These are phyloP conservation scores for Sycophila texana DNA, from an alignment of 2,888 invertebrate species.

Conservation along the genomic window DNA sequence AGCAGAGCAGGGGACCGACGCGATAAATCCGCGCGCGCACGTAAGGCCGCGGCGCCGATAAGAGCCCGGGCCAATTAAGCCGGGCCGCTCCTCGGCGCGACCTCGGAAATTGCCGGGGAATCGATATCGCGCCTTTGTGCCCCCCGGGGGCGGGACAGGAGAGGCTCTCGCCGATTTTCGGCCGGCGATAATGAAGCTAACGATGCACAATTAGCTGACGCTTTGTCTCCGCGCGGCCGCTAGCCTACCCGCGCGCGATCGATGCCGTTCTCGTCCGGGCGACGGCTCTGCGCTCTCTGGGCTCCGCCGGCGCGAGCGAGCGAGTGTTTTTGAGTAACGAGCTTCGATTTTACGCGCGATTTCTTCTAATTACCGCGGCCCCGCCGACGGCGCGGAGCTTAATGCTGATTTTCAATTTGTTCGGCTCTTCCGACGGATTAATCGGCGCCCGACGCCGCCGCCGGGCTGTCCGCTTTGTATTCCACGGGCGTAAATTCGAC, in stretches of 20 bases:
- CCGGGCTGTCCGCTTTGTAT: background rate
- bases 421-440: conserved; percentile 19
- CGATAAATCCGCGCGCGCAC: conserved; percentile 51
- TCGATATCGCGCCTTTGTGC: conserved; percentile 53
- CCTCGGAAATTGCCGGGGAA: conserved; percentile 54
- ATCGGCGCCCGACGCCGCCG: background rate
- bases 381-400: background rate
- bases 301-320: no score
- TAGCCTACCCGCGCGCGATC: no score
- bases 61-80: conserved; percentile 48
- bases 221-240: conserved; percentile 40
- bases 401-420: conserved; percentile 33
- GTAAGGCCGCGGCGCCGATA: conserved; percentile 52
- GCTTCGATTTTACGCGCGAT: conserved; percentile 11
- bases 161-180: conserved; percentile 45
- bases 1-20: conserved; percentile 28
- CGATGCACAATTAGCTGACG: conserved; percentile 56
- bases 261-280: no score
- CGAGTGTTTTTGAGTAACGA: conserved; percentile 42
- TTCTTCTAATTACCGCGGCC: conserved; percentile 20
- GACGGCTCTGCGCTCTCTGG: no score
- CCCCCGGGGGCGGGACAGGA: background rate
- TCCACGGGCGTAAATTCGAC: no score
- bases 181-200: conserved; percentile 55
- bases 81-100: conserved; percentile 12